Base-by-base conservation (phyloP, 1,140 invertebrate genomes). In the Sminthurinus signatus region DNA sequence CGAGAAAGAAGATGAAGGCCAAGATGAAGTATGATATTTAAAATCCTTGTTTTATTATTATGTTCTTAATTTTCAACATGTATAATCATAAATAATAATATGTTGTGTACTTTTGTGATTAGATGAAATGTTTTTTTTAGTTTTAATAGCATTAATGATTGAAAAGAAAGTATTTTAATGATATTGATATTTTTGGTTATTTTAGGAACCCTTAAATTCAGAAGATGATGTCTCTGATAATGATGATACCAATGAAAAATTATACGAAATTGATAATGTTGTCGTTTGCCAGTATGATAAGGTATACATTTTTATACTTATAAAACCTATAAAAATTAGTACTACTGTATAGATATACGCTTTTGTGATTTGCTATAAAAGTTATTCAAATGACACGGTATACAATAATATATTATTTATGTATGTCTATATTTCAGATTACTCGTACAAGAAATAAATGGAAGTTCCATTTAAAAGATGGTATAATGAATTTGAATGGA, bases 261-360 rank as follows among this genome's bases (percentile, higher is more conserved):
- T 98, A 74, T 98, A 97, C 80, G 95, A 98, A 73, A 95, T 95
- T 52, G 95, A 98, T 68, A 97, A 98, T 83, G 93, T 99, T 60
- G 93, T 99, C 66, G 96, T 99, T 31, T 99, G 96, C 77, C 96
- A 99, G 76, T 99, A 98, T 82, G 96, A 98, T 79, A 98, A 98
- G 83, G 90, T 91, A 79, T 76, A 58, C 72, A 62, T 2, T 51
- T 57, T 48, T 60, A 36, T 36, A 57, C 19, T 54, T 28, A 52
- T 31, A 25, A 48, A 50, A 25, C 10, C 19, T 19, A 48, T 50
- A 19, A 8, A 2, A 25, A 59, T 44, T 36, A 36, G 32, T 36
- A 8, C 32, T 36, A n/a, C n/a, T n/a, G n/a, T n/a, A n/a, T n/a
- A n/a, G n/a, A n/a, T n/a, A n/a, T n/a, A n/a, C n/a, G n/a, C n/a